Conservation (phyloP, 1,140 invertebrate species). For the Drosophila ficusphila region DNA sequence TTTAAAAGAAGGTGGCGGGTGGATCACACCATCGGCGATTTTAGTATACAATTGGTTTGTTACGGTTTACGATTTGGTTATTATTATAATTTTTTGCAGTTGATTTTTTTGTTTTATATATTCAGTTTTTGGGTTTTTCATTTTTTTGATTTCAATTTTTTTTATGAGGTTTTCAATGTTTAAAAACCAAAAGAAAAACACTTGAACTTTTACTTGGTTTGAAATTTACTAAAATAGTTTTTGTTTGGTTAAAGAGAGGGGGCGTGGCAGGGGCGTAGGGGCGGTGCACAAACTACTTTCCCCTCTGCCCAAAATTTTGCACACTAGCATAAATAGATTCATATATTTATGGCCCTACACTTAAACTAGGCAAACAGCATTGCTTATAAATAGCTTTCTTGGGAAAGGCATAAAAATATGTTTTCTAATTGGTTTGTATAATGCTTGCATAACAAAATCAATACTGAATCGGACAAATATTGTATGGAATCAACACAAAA, state of each 20-base stretch:
- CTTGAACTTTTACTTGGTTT: constrained; percentile 68
- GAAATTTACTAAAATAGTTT: constrained; percentile 26
- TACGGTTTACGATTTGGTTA: constrained; percentile 2
- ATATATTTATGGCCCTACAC: neutral
- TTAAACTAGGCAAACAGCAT: neutral
- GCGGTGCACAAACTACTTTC: neutral
- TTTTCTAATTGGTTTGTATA: no score
- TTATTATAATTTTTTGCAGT: neutral
- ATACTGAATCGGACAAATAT: neutral
- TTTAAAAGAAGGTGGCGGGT: constrained; percentile 3
- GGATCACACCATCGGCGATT: constrained; percentile 13
- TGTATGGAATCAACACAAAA: neutral
- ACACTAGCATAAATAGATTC: neutral
- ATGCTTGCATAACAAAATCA: no score
- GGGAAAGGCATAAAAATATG: neutral
- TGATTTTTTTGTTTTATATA: constrained; percentile 2
- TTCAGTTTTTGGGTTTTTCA: constrained; percentile 34
- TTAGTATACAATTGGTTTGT: constrained; percentile 25
- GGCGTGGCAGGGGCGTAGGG: neutral
- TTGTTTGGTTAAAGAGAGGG: constrained; percentile 4
- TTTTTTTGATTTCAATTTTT: constrained; percentile 24
- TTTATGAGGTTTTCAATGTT: constrained; percentile 30
- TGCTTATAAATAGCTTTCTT: neutral
- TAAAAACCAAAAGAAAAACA: constrained; percentile 60
- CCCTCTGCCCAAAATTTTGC: neutral